These are phyloP conservation scores for Engystomops pustulosus DNA, from an alignment of 2,113 vertebrate species.

Conservation along the genomic window DNA sequence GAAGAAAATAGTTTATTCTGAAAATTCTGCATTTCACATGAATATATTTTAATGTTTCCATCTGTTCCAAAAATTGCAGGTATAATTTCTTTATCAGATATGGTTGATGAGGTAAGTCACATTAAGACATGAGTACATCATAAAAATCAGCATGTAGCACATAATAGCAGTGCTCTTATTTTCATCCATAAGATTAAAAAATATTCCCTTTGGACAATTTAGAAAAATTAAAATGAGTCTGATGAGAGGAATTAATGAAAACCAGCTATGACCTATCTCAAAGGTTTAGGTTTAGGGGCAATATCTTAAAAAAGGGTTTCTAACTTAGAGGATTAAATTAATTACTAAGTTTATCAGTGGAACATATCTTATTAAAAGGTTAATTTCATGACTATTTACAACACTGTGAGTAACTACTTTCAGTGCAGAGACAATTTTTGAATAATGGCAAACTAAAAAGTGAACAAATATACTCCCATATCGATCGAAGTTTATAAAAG, in stretches of 20 bases:
- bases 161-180: neutral
- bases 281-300: neutral
- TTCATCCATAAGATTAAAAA: constrained; percentile 4
- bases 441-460: neutral
- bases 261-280: neutral
- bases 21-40: too few relatives aligned
- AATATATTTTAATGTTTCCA: too few relatives aligned
- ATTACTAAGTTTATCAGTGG: neutral
- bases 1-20: too few relatives aligned
- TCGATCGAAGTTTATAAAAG: neutral
- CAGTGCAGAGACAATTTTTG: neutral
- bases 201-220: neutral
- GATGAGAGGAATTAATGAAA: neutral
- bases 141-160: neutral
- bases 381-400: neutral
- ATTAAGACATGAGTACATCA: neutral
- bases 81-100: neutral
- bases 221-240: neutral
- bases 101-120: neutral
- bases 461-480: neutral
- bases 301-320: neutral
- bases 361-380: constrained; percentile 5
- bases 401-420: neutral
- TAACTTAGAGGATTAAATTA: neutral
- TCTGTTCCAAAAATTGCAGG: neutral